Evolutionary conservation across 2,797 vertebrate species (phyloP).

Genomic region (Anguilla megastoma): DNA sequence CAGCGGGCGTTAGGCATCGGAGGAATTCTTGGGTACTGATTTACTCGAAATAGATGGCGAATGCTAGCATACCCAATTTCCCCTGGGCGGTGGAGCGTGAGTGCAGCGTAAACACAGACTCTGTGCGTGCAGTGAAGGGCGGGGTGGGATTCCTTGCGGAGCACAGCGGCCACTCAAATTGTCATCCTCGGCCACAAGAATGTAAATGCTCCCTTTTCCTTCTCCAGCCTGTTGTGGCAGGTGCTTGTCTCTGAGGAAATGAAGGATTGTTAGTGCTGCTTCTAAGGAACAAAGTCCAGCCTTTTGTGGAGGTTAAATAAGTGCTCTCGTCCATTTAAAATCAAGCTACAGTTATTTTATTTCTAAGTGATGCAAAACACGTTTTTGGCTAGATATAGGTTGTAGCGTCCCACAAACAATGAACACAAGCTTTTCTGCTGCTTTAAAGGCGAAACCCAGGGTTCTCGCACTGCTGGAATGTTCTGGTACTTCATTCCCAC

Average conservation of each 20-base stretch:
- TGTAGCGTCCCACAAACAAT: background rate
- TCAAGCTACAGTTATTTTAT: background rate
- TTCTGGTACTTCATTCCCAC: background rate
- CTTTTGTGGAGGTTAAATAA: background rate
- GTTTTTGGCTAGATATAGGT: background rate
- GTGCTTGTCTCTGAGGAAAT: conserved; percentile 58
- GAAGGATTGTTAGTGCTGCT: background rate
- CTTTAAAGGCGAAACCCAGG: background rate
- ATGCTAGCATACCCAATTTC: conserved; percentile 77
- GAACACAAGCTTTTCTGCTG: background rate
- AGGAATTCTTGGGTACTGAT: conserved; percentile 70
- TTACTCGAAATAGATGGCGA: conserved; percentile 75
- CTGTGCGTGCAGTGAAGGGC: conserved; percentile 66
- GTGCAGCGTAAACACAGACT: conserved; percentile 77
- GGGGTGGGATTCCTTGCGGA: conserved; percentile 76
- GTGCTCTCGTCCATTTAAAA: background rate
- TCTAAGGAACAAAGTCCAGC: background rate
- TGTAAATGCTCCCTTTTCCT: conserved; percentile 63
- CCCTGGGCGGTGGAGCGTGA: conserved; percentile 71
- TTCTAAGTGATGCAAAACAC: background rate
- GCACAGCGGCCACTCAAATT: conserved; percentile 73
- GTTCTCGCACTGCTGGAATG: background rate
- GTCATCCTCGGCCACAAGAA: conserved; percentile 79
- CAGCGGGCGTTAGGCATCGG: conserved; percentile 59
- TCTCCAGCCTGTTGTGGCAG: conserved; percentile 70